Evolutionary conservation across 2,113 vertebrate genomes (phyloP).

Genomic region (Coregonus clupeaformis): DNA sequence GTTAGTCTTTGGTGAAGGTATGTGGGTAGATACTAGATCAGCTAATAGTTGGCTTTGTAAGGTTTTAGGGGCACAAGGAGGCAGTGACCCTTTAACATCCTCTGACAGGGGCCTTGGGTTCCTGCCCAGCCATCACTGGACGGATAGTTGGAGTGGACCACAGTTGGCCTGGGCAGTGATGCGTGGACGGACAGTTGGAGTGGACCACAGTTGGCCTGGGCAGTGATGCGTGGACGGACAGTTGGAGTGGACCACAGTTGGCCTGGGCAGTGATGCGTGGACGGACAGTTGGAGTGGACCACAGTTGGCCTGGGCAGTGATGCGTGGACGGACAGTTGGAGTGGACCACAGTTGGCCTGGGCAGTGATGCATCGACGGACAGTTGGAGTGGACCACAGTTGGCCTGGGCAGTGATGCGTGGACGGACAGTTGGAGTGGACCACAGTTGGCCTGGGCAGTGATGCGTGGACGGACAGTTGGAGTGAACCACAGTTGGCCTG

Average conservation of each 20-base stretch:
- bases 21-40: constrained; percentile 2
- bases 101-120: constrained; percentile 51
- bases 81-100: constrained; percentile 56
- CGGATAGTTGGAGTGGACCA: too few species aligned
- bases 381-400: constrained; percentile 76
- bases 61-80: constrained; percentile 10
- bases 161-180: constrained; percentile 82
- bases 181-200: too few species aligned
- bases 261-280: constrained; percentile 86
- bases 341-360: constrained; percentile 80
- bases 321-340: constrained; percentile 81
- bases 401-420: constrained; percentile 83
- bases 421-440: constrained; percentile 74
- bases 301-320: constrained; percentile 86
- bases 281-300: constrained; percentile 73
- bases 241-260: constrained; percentile 80
- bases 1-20: neutral
- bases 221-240: constrained; percentile 81
- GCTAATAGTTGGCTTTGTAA: constrained; percentile 3
- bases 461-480: constrained; percentile 79
- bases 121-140: neutral
- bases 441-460: constrained; percentile 80
- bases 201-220: constrained; percentile 84
- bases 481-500: constrained; percentile 75
- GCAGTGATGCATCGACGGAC: constrained; percentile 84